Evolutionary conservation across 2,888 invertebrate species (phyloP).

Genomic region (Cheilosia impressa): DNA sequence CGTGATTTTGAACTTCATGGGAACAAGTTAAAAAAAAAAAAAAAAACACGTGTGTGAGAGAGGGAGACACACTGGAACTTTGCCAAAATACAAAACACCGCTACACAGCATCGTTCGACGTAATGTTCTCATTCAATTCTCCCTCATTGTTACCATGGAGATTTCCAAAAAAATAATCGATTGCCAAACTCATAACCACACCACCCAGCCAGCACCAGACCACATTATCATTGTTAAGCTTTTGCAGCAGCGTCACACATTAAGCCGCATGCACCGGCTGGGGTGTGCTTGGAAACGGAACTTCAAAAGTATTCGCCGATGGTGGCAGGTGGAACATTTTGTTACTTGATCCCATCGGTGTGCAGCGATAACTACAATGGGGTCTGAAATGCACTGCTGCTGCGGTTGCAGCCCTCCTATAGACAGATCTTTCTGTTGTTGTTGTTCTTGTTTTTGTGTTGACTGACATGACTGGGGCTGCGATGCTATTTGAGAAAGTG

Average conservation of each 20-base stretch:
- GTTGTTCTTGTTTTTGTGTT: not conserved
- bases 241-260: constrained; percentile 32
- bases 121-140: constrained; percentile 3
- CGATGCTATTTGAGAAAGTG: constrained; percentile 41
- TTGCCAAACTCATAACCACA: constrained; percentile 19
- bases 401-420: constrained; percentile 31
- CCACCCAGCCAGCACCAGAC: constrained; percentile 1
- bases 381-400: constrained; percentile 16
- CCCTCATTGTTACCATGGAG: constrained; percentile 6
- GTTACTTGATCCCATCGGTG: constrained; percentile 48
- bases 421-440: constrained; percentile 21
- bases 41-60: not conserved
- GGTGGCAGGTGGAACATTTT: constrained; percentile 51
- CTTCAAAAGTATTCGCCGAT: constrained; percentile 31
- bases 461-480: constrained; percentile 9
- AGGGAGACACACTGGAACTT: constrained; percentile 38
- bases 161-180: constrained; percentile 54
- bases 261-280: constrained; percentile 21
- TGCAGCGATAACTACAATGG: constrained; percentile 32
- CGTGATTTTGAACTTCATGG: constrained; percentile 69
- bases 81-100: constrained; percentile 65
- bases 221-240: constrained; percentile 30
- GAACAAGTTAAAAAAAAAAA: constrained; percentile 37
- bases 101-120: too few species aligned
- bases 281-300: constrained; percentile 8